Evolutionary conservation across 2,888 invertebrate genomes (phyloP), one percentile per base, ranked within the genome.

Genomic region (Parasteatoda lunata): DNA sequence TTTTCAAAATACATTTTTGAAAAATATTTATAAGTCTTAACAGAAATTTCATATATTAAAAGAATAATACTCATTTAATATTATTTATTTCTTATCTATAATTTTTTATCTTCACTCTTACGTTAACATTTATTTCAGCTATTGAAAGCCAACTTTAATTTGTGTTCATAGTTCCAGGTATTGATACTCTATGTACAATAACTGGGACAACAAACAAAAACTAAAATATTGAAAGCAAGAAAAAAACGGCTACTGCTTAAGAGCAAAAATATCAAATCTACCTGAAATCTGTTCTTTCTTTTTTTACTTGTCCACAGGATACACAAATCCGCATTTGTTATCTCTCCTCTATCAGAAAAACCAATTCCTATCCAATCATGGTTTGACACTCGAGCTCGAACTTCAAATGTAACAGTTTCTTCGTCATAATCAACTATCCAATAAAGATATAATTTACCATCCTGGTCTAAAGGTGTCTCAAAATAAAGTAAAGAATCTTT

Each of bases 301-400:
- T 93, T 94, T 93, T 95, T 94, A 91, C 96, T 95, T 75, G 94
- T 94, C 95, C 96, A 96, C 82, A 96, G 93, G 71, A 97, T 92
- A 90, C 97, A 97, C 88, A 96, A 94, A 92, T 97, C 97, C 0
- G 96, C 96, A 68, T 94, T 94, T 88, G 94, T 94, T 4, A 94
- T 90, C 71, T 94, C 93, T 0, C 97, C 97, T 85, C 95, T 94
- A 90, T 96, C 94, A 1, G 97, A 97, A 92, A 97, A 97, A 59
- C 97, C 97, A 75, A 97, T 91, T 0, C 95, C 96, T 90, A 97
- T 95, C 97, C 97, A 97, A 59, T 90, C 89, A 47, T 87, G 77
- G 8, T 84, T 78, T 8, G 84, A 30, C 8, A 87, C 49, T 5
- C 81, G 66, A 7, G 94, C 90, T 77, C 93, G 92, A 15, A 95